These are phyloP conservation scores for Apistogramma diplotaenia DNA, from an alignment of 2,113 vertebrate species.

Conservation along the genomic window DNA sequence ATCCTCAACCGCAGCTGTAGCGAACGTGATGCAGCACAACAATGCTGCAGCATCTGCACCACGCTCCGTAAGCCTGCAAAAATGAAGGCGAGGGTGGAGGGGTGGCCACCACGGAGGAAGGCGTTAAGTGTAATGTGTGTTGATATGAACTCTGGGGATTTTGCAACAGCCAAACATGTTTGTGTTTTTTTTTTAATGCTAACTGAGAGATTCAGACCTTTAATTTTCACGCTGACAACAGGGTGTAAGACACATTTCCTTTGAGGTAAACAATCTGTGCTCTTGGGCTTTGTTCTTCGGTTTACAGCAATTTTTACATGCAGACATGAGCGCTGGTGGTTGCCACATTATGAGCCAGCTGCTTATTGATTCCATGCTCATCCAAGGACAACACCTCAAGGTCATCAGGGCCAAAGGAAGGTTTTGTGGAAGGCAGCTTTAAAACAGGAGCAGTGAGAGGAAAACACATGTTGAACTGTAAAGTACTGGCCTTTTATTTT, in stretches of 20 bases:
- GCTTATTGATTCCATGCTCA: not conserved
- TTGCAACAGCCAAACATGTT: not conserved
- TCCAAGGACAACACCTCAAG: constrained; percentile 26
- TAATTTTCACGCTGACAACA: not conserved
- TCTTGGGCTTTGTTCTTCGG: not conserved
- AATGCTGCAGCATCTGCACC: not conserved
- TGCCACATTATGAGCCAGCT: not conserved
- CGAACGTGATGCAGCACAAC: not conserved
- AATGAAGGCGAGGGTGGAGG: not conserved
- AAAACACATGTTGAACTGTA: not conserved
- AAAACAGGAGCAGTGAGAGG: not conserved
- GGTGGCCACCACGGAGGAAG: not conserved
- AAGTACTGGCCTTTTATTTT: not conserved
- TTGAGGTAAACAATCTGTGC: not conserved
- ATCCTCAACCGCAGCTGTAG: not conserved
- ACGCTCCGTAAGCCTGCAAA: not conserved
- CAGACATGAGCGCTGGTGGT: not conserved
- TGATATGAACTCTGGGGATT: not conserved
- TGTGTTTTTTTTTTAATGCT: not conserved
- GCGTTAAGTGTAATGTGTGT: not conserved
- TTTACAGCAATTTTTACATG: not conserved
- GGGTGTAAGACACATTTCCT: not conserved
- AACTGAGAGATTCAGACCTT: not conserved
- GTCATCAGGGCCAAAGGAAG: not conserved
- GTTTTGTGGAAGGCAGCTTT: not conserved